These are phyloP conservation scores for Pygmarrhopalites habei DNA, from an alignment of 1,140 invertebrate genomes.

Conservation along the genomic window DNA sequence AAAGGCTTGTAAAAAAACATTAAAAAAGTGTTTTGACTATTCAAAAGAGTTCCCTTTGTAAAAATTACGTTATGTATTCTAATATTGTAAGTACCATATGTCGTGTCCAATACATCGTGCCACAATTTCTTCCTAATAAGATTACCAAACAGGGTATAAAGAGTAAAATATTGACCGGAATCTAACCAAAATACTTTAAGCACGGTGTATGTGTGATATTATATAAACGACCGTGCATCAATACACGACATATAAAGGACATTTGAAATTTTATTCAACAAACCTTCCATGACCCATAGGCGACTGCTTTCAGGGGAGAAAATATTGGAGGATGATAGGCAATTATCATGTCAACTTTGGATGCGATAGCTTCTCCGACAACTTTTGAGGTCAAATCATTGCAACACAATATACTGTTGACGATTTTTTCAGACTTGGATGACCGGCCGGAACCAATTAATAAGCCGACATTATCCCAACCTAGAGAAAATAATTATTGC, in stretches of 20 bases:
- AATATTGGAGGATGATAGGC: constrained; percentile 96
- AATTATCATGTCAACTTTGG: constrained; percentile 68
- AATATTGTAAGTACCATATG: too few species aligned
- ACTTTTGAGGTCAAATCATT: constrained; percentile 90
- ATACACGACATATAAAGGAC: constrained; percentile 19
- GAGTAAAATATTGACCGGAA: too few species aligned
- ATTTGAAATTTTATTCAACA: constrained; percentile 9
- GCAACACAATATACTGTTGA: constrained; percentile 72
- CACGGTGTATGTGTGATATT: too few species aligned
- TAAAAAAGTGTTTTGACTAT: too few species aligned
- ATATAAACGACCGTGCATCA: too few species aligned
- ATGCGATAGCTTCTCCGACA: constrained; percentile 68
- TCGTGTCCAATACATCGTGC: constrained; percentile 70
- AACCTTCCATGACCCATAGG: constrained; percentile 64
- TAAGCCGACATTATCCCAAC: constrained; percentile 93
- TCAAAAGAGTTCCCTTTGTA: too few species aligned
- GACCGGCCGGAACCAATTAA: constrained; percentile 60
- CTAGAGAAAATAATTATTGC: not conserved
- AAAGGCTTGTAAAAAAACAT: too few species aligned
- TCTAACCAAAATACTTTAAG: too few species aligned
- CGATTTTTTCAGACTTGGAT: constrained; percentile 42
- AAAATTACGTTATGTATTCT: too few species aligned
- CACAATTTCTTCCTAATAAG: constrained; percentile 65
- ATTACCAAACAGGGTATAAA: too few species aligned
- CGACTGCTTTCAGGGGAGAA: constrained; percentile 68